phyloP scores from a whole-genome alignment of 2,113 vertebrate genomes.

The Cardinalis cardinalis region DNA sequence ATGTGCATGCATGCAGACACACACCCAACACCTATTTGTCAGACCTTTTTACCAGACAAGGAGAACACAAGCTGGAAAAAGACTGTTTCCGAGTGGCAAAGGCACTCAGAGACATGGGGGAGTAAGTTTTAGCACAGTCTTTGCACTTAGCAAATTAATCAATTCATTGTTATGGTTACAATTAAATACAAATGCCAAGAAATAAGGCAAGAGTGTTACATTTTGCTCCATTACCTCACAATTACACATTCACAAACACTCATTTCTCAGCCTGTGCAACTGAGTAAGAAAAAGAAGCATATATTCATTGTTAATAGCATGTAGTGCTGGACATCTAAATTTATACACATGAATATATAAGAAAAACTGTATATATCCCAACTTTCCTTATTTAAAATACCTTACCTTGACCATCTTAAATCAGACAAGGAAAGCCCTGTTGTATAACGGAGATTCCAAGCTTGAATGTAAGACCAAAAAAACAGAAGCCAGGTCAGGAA shows the following conservation, averaged over 20 bases:
- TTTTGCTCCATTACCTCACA: neutral
- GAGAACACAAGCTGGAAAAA: neutral
- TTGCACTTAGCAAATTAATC: neutral
- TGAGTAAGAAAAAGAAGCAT: neutral
- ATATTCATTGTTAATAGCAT: neutral
- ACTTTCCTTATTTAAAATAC: neutral
- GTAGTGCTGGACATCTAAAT: neutral
- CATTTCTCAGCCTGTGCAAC: neutral
- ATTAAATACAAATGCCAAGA: neutral
- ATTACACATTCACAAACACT: neutral
- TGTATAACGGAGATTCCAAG: neutral
- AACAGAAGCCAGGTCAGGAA: neutral
- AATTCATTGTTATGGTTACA: neutral
- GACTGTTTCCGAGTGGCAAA: neutral
- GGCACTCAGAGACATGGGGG: neutral
- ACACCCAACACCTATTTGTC: slow-evolving; percentile 38
- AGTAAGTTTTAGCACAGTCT: neutral
- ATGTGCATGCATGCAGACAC: slow-evolving; percentile 40
- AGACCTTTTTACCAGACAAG: slow-evolving; percentile 12
- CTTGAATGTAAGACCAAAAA: neutral
- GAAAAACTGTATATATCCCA: neutral
- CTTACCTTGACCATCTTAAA: neutral
- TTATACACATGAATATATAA: neutral
- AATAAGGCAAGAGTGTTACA: neutral
- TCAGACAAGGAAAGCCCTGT: neutral